Percentiles rank a stretch among this genome's conserved stretches.
Evolutionary conservation across 2,113 vertebrate genomes (phyloP).

Genomic region (Onychorhynchus coronatus): DNA sequence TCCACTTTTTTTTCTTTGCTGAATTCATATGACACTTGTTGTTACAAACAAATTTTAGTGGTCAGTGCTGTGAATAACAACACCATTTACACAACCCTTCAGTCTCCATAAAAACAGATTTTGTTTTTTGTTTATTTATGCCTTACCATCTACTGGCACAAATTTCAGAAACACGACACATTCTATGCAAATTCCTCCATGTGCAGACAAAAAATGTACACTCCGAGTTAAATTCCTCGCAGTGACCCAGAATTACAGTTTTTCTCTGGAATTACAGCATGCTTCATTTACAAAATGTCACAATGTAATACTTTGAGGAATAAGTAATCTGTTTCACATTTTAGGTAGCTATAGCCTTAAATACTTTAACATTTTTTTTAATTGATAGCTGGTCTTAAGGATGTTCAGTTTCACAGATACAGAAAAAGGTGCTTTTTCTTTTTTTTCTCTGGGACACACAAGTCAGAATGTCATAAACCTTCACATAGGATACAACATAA

Average conservation of each 20-base stretch:
- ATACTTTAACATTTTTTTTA: not conserved
- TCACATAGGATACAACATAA: not conserved
- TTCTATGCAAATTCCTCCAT: not conserved
- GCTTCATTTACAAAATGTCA: not conserved
- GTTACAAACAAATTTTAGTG: not conserved
- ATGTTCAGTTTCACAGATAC: not conserved
- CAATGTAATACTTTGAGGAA: not conserved
- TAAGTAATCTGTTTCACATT: not conserved
- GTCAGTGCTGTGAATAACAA: not conserved
- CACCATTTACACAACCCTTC: not conserved
- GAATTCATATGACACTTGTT: not conserved
- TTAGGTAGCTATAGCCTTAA: not conserved
- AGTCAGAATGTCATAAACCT: not conserved
- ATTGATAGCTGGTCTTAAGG: not conserved
- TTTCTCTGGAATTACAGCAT: not conserved
- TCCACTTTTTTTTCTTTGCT: not conserved
- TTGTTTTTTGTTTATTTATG: not conserved
- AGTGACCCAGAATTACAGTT: not conserved
- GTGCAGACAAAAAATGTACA: not conserved
- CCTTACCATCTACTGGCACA: not conserved
- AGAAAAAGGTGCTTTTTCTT: rapidly evolving
- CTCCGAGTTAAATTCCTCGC: not conserved
- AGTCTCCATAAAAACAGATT: not conserved
- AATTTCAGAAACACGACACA: not conserved
- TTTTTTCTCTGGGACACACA: rapidly evolving